Conservation (phyloP, 1,140 invertebrate genomes). For the Agrilus planipennis region DNA sequence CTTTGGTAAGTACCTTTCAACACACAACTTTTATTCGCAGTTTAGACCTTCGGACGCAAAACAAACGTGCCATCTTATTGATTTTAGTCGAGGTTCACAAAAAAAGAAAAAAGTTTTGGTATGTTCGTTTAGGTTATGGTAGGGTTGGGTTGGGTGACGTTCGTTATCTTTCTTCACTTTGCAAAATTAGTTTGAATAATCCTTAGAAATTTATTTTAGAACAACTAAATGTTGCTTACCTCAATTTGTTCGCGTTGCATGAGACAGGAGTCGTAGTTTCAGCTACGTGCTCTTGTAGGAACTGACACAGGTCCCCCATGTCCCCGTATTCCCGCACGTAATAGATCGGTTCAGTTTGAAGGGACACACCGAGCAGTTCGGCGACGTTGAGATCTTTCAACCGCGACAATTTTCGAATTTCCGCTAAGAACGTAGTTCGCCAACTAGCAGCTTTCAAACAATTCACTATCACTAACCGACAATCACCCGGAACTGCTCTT, state of each 20-base stretch:
- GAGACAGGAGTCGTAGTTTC: conserved; percentile 49
- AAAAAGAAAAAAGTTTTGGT: too few species aligned
- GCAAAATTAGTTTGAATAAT: not conserved
- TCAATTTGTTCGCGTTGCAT: conserved; percentile 46
- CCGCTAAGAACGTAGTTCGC: conserved; percentile 50
- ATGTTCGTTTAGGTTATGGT: too few species aligned
- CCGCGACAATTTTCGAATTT: conserved; percentile 59
- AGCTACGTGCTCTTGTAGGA: conserved; percentile 62
- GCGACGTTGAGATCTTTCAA: conserved; percentile 69
- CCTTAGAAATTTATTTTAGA: not conserved
- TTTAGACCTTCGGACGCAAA: too few species aligned
- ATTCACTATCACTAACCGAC: conserved; percentile 64
- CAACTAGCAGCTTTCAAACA: conserved; percentile 50
- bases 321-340: conserved; percentile 54
- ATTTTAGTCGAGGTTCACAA: too few species aligned
- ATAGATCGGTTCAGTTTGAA: conserved; percentile 59
- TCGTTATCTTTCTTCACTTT: too few species aligned
- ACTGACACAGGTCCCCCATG: conserved; percentile 62
- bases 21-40: too few species aligned
- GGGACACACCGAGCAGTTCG: conserved; percentile 63
- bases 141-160: too few species aligned
- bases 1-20: too few species aligned
- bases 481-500: conserved; percentile 41
- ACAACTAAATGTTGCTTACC: conserved; percentile 36
- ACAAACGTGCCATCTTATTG: too few species aligned